Evolutionary conservation across 1,140 invertebrate species (phyloP), one percentile per base, ranked within the genome.

Genomic region (Hylaeus anthracinus): DNA sequence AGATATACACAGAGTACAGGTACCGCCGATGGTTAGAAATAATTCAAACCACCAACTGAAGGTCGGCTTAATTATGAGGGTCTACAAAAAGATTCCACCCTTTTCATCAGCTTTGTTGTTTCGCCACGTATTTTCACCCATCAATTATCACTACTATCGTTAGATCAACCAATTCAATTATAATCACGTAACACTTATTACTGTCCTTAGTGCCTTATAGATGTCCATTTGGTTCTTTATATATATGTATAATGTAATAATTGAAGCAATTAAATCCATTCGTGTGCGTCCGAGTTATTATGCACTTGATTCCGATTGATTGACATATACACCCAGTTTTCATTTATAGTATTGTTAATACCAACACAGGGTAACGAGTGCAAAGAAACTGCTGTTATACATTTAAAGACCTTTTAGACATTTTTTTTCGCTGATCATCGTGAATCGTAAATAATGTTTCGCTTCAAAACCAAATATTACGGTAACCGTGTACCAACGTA

Each of bases 1-100:
- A 87, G 87, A 90, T 90, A 90, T 89, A 91, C 86, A 90, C 82
- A 89, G 81, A 90, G 84, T 89, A 90, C 88, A 91, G 90, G 90
- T 91, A 91, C 89, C 85, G 86, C 86, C 86, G 85, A 76, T 83
- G 73, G 77, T 86, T 67, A 72, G 72, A 84, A 76, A 72, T 81
- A 51, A 80, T 86, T 84, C 72, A 74, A 85, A 87, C 72, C 88
- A 88, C 75, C 85, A 84, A 86, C 83, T 26, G 81, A 87, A 90
- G 82, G 81, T 85, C 81, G 79, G 63, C 76, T 84, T 88, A 86
- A 83, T 72, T 70, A 83, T 70, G 82, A 79, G 86, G 82, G 81
- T 65, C 85, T 79, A 77, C 74, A 74, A 75, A 26, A 87, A 80
- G 79, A 84, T 84, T 55, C 77, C 55, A 53, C 15, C 55, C 66